Base-by-base conservation (phyloP, 2,113 vertebrate genomes). In the Syngnathus floridae region DNA sequence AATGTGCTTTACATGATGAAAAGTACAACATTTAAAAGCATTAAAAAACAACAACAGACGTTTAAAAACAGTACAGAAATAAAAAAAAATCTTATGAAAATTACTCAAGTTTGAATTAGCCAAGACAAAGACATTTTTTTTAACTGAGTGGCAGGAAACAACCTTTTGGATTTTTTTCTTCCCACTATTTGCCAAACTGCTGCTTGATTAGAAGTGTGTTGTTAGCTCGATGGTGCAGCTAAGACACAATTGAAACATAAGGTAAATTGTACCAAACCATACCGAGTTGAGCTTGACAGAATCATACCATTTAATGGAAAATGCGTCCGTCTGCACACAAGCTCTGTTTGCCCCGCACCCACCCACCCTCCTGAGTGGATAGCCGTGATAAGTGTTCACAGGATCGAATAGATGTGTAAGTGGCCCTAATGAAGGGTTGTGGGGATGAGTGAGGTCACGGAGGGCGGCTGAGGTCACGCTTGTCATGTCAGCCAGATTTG, bases 401-500 rank as follows among this genome's bases (percentile, higher is more conserved):
- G 70, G 69, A 74, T 64, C 71, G 71, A 87, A 87, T 84, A 80
- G 81, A 85, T 77, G 71, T 75, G 69, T 85, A 87, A 88, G 84
- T 86, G 81, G 79, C 69, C 21, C 83, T 84, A 88, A 88, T 87
- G 82, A 86, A n/a, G 8, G 22, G 21, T 56, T 19, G 35, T 52
- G 54, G 68, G 19, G 54, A 70, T 21, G 49, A 65, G 57, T 41
- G n/a, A 59, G 55, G 26, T 51, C 2, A 40, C 6, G 26, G 26
- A 45, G 60, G 26, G 70, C 66, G 37, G 52, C 72, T 4, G 11
- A 72, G 82, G 85, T 81, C 76, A 72, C 63, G 77, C 78, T 75
- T 80, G 82, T 83, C 83, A 58, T 86, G 86, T 84, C 74, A 81
- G 82, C 78, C 70, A 65, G 85, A 85, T 86, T 86, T 83, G 69